Conservation (phyloP, 1,140 invertebrate genomes). For the Platorchestia sp. region DNA sequence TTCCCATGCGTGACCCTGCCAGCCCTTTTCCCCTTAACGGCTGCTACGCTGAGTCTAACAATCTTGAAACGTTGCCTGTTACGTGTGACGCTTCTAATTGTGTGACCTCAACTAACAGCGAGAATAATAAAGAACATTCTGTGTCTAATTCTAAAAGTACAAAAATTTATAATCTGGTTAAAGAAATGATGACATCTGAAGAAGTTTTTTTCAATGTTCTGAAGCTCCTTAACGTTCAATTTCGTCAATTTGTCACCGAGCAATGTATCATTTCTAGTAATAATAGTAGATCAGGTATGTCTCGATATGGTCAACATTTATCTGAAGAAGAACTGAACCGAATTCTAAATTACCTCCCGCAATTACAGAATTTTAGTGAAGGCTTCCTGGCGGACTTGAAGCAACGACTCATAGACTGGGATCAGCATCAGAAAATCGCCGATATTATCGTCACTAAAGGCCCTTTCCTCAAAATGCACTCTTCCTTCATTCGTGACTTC, state of each 20-base stretch:
- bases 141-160: conserved; percentile 41
- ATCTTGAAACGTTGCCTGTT: conserved; percentile 19
- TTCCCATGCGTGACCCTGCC: not conserved
- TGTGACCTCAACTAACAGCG: not conserved
- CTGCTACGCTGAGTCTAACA: conserved; percentile 10
- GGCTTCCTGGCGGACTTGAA: conserved; percentile 79
- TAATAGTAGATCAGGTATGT: conserved; percentile 61
- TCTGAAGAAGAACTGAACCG: conserved; percentile 74
- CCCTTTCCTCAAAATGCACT: conserved; percentile 83
- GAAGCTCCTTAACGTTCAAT: conserved; percentile 79
- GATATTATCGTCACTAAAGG: conserved; percentile 84
- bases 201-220: conserved; percentile 80
- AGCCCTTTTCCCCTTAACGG: not conserved
- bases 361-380: conserved; percentile 77
- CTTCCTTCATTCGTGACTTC: conserved; percentile 81
- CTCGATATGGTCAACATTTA: conserved; percentile 68
- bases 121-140: conserved; percentile 30
- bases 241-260: conserved; percentile 73
- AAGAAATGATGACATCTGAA: conserved; percentile 81
- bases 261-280: conserved; percentile 71
- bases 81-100: conserved; percentile 35
- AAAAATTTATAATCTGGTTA: conserved; percentile 74
- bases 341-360: conserved; percentile 77
- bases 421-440: conserved; percentile 76
- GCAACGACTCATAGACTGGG: conserved; percentile 77